A percentile compares a stretch with the other conserved stretches of the same genome.
phyloP scores from a whole-genome alignment of 1,140 invertebrate genomes.

The Drosophila mauritiana region DNA sequence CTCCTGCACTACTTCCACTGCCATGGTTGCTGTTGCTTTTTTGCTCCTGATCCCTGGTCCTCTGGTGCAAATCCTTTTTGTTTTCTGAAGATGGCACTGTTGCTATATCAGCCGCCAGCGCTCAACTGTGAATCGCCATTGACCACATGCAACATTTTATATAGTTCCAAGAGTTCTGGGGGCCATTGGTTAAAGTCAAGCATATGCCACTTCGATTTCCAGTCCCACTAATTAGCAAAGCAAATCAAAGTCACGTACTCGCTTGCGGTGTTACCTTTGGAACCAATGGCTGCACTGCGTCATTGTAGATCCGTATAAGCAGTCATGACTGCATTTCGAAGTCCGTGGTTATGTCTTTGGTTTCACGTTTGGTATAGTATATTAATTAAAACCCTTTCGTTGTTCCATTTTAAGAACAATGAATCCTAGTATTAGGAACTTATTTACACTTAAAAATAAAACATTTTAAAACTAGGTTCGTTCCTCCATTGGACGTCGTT shows the following conservation, averaged over 20 bases:
- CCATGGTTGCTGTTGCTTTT: conserved; percentile 44
- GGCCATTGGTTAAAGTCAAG: conserved; percentile 47
- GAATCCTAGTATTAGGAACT: no score
- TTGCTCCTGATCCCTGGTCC: conserved; percentile 13
- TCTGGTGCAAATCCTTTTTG: conserved; percentile 8
- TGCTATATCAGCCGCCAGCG: conserved; percentile 37
- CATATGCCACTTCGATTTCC: conserved; percentile 37
- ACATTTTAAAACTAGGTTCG: no score
- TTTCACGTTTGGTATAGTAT: neutral
- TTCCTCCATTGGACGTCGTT: no score
- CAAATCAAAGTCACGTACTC: conserved; percentile 64
- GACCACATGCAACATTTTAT: conserved; percentile 45
- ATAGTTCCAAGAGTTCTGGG: neutral
- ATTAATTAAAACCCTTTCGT: no score
- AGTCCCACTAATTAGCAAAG: conserved; percentile 49
- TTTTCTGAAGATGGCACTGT: conserved; percentile 26
- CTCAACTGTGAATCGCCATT: conserved; percentile 55
- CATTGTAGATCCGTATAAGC: conserved; percentile 15
- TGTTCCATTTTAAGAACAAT: no score
- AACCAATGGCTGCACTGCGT: conserved; percentile 25
- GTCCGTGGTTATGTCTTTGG: neutral
- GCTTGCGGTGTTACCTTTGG: conserved; percentile 23
- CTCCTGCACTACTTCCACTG: conserved; percentile 75
- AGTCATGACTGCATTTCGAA: neutral
- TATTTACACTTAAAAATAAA: no score